A percentile compares a stretch with the other conserved stretches of the same genome.
phyloP scores from a whole-genome alignment of 2,888 invertebrate species.

The Apamea sordens region DNA sequence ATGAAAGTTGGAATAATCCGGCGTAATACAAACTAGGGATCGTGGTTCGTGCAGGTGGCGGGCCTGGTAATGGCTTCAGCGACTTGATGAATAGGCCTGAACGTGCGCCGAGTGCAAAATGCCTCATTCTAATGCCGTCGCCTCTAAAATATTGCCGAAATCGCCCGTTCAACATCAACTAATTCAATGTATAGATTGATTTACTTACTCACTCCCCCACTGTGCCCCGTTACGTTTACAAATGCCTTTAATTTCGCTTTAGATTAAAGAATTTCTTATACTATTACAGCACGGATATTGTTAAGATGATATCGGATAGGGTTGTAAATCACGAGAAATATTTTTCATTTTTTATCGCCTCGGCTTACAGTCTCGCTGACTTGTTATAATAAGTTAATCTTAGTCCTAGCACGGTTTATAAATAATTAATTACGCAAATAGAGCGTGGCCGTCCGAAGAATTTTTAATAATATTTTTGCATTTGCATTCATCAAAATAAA shows the following conservation, averaged over 20 bases:
- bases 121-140: conserved; percentile 83
- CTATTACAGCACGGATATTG: conserved; percentile 71
- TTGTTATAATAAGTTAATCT: conserved; percentile 59
- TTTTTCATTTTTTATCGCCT: conserved; percentile 51
- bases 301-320: conserved; percentile 69
- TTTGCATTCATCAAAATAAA: conserved; percentile 15
- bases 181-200: conserved; percentile 89
- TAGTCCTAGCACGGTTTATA: conserved; percentile 45
- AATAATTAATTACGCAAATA: conserved; percentile 53
- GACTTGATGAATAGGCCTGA: conserved; percentile 87
- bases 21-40: conserved; percentile 84
- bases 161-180: conserved; percentile 86
- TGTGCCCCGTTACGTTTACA: conserved; percentile 75
- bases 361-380: conserved; percentile 61
- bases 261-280: conserved; percentile 77
- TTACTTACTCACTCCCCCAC: conserved; percentile 76
- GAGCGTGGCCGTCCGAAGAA: conserved; percentile 21
- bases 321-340: conserved; percentile 68
- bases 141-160: conserved; percentile 87
- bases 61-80: conserved; percentile 84
- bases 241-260: conserved; percentile 85
- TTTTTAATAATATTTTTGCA: conserved; percentile 28
- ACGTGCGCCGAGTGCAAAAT: conserved; percentile 86
- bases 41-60: conserved; percentile 87
- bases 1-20: conserved; percentile 83